Percentiles rank a stretch among this genome's conserved stretches.
Evolutionary conservation across 2,888 invertebrate genomes (phyloP).

Genomic region (Cotesia congregata): DNA sequence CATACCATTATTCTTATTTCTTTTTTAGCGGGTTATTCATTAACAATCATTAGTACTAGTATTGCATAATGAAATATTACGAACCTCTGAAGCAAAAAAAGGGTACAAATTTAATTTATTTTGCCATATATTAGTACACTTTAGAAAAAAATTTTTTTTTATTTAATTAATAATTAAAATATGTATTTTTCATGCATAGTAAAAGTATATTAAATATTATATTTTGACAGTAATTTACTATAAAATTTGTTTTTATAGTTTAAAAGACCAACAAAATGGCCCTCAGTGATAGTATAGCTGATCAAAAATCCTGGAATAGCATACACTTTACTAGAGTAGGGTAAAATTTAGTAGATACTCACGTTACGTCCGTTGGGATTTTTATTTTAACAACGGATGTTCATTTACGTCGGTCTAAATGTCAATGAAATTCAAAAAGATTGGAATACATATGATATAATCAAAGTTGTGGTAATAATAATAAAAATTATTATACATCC

Average conservation of each 20-base stretch:
- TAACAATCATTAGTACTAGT: not conserved
- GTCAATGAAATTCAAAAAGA: constrained; percentile 47
- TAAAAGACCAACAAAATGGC: constrained; percentile 50
- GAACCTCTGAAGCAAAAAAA: no score
- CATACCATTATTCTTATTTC: constrained; percentile 10
- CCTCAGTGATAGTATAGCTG: constrained; percentile 38
- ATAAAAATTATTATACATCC: not conserved
- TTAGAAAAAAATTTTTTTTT: no score
- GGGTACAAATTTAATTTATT: no score
- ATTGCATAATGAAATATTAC: no score
- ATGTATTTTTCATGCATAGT: no score
- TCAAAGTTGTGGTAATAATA: constrained; percentile 45
- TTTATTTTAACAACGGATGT: constrained; percentile 49
- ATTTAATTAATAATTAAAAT: no score
- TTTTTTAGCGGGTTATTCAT: not conserved
- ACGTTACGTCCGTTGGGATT: constrained; percentile 49
- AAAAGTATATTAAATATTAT: no score
- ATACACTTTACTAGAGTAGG: constrained; percentile 49
- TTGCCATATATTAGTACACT: no score
- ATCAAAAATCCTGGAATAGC: constrained; percentile 43
- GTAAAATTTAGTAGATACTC: constrained; percentile 50
- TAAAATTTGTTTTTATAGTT: constrained; percentile 38
- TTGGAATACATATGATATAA: constrained; percentile 48
- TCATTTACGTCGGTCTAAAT: constrained; percentile 49
- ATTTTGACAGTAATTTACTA: constrained; percentile 26